Base-by-base conservation (phyloP, 2,888 invertebrate species). In the Sminthurides aquaticus region DNA sequence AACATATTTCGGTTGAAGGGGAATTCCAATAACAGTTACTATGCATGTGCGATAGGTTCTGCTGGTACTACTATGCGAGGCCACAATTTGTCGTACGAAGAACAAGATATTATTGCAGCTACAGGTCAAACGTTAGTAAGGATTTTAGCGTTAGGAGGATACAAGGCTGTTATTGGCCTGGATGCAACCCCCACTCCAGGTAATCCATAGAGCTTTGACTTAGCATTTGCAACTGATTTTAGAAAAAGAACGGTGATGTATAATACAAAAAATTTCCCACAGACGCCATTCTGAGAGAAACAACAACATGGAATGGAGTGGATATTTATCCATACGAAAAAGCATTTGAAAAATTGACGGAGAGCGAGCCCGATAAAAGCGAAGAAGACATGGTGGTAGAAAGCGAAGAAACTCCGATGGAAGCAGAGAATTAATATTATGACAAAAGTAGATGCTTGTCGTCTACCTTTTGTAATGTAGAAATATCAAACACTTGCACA, bases 231-330 rank as follows among this genome's bases (percentile, higher is more conserved):
- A 20, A 25, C 24, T 25, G 34, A 49, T 22, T 20, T 8, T 54
- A n/a, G n/a, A n/a, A n/a, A n/a, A 2, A 3, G 8, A 11, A n/a
- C n/a, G 54, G 34, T 34, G 24, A 62, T 1, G 57, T 29, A 22
- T n/a, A n/a, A 22, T 58, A 34, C 34, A 49, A 55, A 57, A 63
- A 54, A 57, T 63, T 60, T 58, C 11, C 54, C 8, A 54, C 66
- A 82, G 71, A 67, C 34, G 84, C 82, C 65, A 85, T 90, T 62
- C 86, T 88, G 8, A 84, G 88, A 0, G 94, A 96, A 80, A 93
- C 96, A 87, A 92, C 93, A 0, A 92, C 96, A 22, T 96, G 95
- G 94, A 90, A 95, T 76, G 95, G 95, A 0, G 93, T 97, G 1
- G 93, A 96, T 0, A 94, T 98, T 0, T 91, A 93, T 0, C 95